A percentile compares a stretch with the other conserved stretches of the same genome.
Conservation (phyloP, 1,140 invertebrate genomes). For the Gryllus bimaculatus region DNA sequence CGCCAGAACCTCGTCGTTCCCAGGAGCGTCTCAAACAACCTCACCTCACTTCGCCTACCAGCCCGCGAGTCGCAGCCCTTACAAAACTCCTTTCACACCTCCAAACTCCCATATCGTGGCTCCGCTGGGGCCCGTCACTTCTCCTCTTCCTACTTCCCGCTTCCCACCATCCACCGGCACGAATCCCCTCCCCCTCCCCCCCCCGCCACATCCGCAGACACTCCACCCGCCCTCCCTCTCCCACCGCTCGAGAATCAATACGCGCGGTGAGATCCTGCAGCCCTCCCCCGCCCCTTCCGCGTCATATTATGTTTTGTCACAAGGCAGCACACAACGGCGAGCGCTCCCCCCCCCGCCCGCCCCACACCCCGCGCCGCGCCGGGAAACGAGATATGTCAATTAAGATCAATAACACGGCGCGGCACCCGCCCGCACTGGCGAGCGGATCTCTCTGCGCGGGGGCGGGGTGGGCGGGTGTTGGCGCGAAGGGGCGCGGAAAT, state of each 20-base stretch:
- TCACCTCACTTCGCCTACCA: too few species aligned
- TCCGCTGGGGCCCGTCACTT: neutral
- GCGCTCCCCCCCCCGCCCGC: neutral
- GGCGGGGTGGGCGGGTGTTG: neutral
- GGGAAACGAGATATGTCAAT: slow-evolving; percentile 21
- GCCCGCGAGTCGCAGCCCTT: too few species aligned
- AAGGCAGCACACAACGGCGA: neutral
- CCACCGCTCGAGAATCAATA: too few species aligned
- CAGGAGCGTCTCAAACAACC: too few species aligned
- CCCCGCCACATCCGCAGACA: too few species aligned
- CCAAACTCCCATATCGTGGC: too few species aligned
- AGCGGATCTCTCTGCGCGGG: neutral
- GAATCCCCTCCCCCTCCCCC: too few species aligned
- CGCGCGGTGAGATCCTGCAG: too few species aligned
- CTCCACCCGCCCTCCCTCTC: too few species aligned
- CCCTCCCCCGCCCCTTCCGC: too few species aligned
- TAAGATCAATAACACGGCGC: slow-evolving; percentile 21
- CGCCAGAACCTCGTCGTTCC: too few species aligned
- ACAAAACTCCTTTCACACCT: too few species aligned
- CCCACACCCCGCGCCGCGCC: neutral
- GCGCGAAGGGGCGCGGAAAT: slow-evolving; percentile 10
- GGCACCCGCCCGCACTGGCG: neutral
- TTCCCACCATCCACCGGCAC: neutral
- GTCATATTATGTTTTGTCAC: slow-evolving; percentile 15
- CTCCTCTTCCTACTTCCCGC: neutral